These are phyloP conservation scores for Drosophila mayaguana DNA, from an alignment of 2,888 invertebrate genomes.

Conservation along the genomic window DNA sequence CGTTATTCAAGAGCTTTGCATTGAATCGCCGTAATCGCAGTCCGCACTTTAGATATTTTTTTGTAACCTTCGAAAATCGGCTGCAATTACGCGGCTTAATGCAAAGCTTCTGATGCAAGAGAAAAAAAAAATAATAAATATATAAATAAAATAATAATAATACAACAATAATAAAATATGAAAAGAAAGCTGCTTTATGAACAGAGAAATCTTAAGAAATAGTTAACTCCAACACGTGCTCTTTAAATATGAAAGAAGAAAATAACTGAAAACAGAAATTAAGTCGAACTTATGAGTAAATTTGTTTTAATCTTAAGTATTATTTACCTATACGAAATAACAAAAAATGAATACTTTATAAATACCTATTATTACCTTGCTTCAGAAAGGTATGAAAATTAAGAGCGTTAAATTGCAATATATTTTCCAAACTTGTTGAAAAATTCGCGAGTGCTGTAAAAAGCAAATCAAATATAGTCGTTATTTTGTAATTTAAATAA, in stretches of 20 bases:
- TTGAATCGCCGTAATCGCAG: slow-evolving; percentile 71
- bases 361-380: slow-evolving; percentile 40
- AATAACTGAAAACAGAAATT: slow-evolving; percentile 67
- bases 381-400: slow-evolving; percentile 45
- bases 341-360: slow-evolving; percentile 35
- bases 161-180: not conserved
- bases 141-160: not conserved
- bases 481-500: slow-evolving; percentile 79
- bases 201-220: slow-evolving; percentile 38
- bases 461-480: slow-evolving; percentile 80
- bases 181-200: slow-evolving; percentile 41
- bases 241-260: slow-evolving; percentile 61
- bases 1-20: slow-evolving; percentile 67
- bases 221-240: slow-evolving; percentile 69
- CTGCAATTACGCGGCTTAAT: slow-evolving; percentile 76
- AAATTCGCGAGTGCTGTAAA: slow-evolving; percentile 69
- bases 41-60: slow-evolving; percentile 26
- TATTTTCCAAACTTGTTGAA: slow-evolving; percentile 65
- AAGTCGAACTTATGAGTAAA: slow-evolving; percentile 76
- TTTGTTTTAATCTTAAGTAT: slow-evolving; percentile 81
- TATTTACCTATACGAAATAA: slow-evolving; percentile 64
- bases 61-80: slow-evolving; percentile 23
- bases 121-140: slow-evolving; percentile 3
- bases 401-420: slow-evolving; percentile 67
- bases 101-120: slow-evolving; percentile 55